Evolutionary conservation across 2,797 vertebrate species (phyloP).

Genomic region (Danio choprae): DNA sequence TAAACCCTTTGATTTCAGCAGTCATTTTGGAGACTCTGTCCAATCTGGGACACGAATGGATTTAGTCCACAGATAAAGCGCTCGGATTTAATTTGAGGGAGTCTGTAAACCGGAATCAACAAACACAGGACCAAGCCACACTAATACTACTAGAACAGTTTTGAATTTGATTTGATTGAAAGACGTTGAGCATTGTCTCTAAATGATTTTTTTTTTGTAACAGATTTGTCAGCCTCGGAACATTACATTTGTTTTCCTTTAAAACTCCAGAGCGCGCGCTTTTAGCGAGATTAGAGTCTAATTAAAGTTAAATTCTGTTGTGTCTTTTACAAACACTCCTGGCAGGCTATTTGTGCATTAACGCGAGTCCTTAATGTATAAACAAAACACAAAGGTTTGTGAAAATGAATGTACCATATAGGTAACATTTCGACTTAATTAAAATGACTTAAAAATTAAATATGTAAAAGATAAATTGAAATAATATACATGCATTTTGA

Average conservation of each 20-base stretch:
- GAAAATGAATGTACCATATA: conserved; percentile 13
- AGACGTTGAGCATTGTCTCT: background rate
- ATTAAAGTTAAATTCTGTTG: background rate
- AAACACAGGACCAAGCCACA: conserved; percentile 56
- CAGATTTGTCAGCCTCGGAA: background rate
- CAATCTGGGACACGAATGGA: conserved; percentile 80
- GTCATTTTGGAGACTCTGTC: conserved; percentile 67
- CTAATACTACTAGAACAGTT: conserved; percentile 37
- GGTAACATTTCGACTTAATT: conserved; percentile 13
- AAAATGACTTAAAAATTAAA: background rate
- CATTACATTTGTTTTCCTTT: background rate
- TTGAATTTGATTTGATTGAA: conserved; percentile 22
- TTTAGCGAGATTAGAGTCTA: background rate
- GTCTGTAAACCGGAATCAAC: conserved; percentile 68
- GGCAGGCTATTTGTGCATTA: conserved; percentile 5
- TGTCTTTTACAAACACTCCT: conserved; percentile 3
- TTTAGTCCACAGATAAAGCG: conserved; percentile 76
- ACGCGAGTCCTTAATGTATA: conserved; percentile 17
- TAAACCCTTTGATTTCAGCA: conserved; percentile 47
- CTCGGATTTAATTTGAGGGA: conserved; percentile 76
- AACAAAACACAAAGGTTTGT: conserved; percentile 27
- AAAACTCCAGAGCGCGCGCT: background rate
- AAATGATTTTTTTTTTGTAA: background rate
- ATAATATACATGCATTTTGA: too few species aligned
- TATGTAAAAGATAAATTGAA: background rate